Evolutionary conservation across 2,113 vertebrate genomes (phyloP), one percentile per base, ranked within the genome.

Genomic region (Rhinolophus ferrumequinum): DNA sequence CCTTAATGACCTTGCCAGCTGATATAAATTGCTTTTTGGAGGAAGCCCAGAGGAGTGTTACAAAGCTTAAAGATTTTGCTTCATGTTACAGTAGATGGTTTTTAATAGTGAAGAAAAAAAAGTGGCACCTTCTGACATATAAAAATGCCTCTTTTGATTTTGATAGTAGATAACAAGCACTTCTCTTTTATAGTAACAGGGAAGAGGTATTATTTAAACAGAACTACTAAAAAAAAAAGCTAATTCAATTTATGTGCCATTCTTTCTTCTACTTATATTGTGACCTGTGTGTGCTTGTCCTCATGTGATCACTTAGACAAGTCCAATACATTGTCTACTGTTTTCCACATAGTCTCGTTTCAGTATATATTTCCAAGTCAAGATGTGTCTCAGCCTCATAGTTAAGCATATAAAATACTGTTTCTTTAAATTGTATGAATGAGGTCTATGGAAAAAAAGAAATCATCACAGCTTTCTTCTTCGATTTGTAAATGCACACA

Each of bases 21-120:
- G 80, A 92, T 92, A 95, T 64, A 97, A 97, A 97, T 96, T 96
- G 87, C 70, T 97, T 96, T 97, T 90, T 94, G 76, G 94, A 96
- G 35, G 35, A 56, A 95, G 33, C 92, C 64, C 85, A 95, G 52
- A 94, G 69, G 79, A 83, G 5, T 87, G 87, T 90, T 92, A 84
- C 80, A 89, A 92, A 96, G 58, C 64, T 93, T 97, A 92, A 97
- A 94, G 92, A 95, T 96, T 98, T 98, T 97, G 75, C 85, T 97
- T 93, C 90, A 80, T 92, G 89, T 96, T 96, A 94, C 44, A 96
- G 76, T 95, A 72, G 89, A 92, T 90, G 76, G 58, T 41, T 93
- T 93, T 90, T 90, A 94, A 83, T 86, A 69, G 60, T 66, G 54
- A 67, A 80, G 90, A 22, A 92, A 81, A 83, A 67, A 93, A 72